phyloP scores from a whole-genome alignment of 2,113 vertebrate genomes.

The Micromys minutus region DNA sequence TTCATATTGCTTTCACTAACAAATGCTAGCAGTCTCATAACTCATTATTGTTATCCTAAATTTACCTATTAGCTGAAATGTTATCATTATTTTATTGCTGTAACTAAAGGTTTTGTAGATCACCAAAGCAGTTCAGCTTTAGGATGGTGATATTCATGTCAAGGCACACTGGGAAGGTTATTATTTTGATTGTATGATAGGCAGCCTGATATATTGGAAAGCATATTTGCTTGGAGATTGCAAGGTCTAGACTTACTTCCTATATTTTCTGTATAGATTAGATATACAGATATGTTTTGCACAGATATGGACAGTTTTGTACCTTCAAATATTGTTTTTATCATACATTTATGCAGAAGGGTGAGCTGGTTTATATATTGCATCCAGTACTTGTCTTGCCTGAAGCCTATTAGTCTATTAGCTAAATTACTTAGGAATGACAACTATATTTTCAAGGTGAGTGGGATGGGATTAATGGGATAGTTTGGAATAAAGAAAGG shows the following conservation, averaged over 20 bases:
- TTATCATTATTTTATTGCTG: neutral
- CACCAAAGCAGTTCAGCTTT: neutral
- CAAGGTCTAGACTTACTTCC: conserved; percentile 5
- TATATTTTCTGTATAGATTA: conserved; percentile 36
- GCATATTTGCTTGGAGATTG: neutral
- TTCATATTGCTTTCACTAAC: neutral
- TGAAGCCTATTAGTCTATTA: neutral
- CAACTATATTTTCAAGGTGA: neutral
- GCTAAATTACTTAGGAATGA: neutral
- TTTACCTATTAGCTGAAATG: neutral
- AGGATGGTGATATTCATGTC: neutral
- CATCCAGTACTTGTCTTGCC: neutral
- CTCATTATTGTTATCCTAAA: neutral
- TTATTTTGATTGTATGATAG: conserved; percentile 21
- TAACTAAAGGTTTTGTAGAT: neutral
- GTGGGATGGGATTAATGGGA: neutral
- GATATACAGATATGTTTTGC: neutral
- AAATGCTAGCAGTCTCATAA: neutral
- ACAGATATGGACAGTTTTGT: neutral
- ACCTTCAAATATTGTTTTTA: neutral
- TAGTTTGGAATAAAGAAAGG: neutral
- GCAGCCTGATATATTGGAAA: neutral
- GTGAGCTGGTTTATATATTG: neutral
- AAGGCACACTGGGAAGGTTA: neutral
- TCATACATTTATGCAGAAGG: neutral